Percentiles rank a stretch among this genome's conserved stretches.
phyloP scores from a whole-genome alignment of 2,113 vertebrate species.

The Bathybates hornii region DNA sequence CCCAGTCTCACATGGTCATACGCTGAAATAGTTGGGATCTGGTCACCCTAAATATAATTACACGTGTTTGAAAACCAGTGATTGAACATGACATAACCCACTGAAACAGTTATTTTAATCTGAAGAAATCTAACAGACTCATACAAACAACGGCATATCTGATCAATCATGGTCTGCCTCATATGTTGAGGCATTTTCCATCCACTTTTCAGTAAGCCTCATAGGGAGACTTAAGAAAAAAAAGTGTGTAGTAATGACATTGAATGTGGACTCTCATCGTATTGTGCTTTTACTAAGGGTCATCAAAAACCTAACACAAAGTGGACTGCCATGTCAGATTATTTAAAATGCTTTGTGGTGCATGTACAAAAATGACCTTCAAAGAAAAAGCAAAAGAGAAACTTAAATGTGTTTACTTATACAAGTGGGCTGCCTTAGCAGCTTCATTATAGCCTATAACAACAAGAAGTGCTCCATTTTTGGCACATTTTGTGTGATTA shows the following conservation, averaged over 20 bases:
- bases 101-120: constrained; percentile 68
- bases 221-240: constrained; percentile 18
- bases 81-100: constrained; percentile 1
- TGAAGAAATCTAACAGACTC: constrained; percentile 67
- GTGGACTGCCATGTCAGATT: constrained; percentile 10
- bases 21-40: background rate
- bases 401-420: constrained; percentile 42
- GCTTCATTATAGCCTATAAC: constrained; percentile 50
- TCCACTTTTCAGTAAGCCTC: constrained; percentile 35
- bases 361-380: constrained; percentile 41
- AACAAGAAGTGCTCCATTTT: constrained; percentile 62
- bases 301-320: constrained; percentile 38
- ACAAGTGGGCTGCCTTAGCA: constrained; percentile 55
- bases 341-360: constrained; percentile 39
- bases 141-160: constrained; percentile 62
- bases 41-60: background rate
- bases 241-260: constrained; percentile 19
- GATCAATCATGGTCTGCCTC: constrained; percentile 45
- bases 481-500: constrained; percentile 59
- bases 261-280: background rate
- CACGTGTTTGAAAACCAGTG: background rate
- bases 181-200: constrained; percentile 2
- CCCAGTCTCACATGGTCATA: background rate
- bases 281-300: constrained; percentile 60
- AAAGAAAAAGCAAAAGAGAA: constrained; percentile 20